Evolutionary conservation across 2,113 vertebrate genomes (phyloP), one percentile per base, ranked within the genome.

Genomic region (Chloebia gouldiae): DNA sequence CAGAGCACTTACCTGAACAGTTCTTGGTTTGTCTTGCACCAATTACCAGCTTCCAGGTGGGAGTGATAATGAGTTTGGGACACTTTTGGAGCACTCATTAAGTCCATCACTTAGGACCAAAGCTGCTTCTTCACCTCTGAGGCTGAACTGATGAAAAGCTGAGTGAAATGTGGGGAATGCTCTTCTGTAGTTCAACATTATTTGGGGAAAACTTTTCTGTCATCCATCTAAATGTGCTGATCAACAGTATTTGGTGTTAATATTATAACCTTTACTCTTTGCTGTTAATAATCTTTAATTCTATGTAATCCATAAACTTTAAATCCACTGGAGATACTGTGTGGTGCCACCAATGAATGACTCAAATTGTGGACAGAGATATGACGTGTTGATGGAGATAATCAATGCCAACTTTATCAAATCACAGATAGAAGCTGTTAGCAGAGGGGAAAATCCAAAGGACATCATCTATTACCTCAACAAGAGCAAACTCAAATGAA

Each of bases 131-230:
- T 33, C 35, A 27, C 44, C 44, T 50, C 37, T 71, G 77, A 45
- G 65, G 27, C 61, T 14, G 47, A 27, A 6, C 16, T 28, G 65
- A 35, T 4, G 23, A 21, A 49, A 51, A 89, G 6, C 31, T 23
- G 31, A 42, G 45, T 24, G 31, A 37, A 53, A 65, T 6, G 6
- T 0, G 0, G 50, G 30, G 27, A 64, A 72, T 53, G 47, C 5
- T 63, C 31, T 64, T 44, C 11, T 65, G 0, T 8, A 30, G 3
- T 59, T 86, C 6, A 23, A 11, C 11, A 0, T 64, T 21, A 13
- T 71, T 31, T 44, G 31, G 9, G 31, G 28, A 23, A 56, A 54
- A 2, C 8, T 23, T 27, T 5, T 35, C 22, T 33, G 40, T 19
- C 10, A 1, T 51, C 40, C 27, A 6, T 11, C 45, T 50, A 54